Conservation (phyloP, 2,888 invertebrate genomes). For the Thera obeliscata region DNA sequence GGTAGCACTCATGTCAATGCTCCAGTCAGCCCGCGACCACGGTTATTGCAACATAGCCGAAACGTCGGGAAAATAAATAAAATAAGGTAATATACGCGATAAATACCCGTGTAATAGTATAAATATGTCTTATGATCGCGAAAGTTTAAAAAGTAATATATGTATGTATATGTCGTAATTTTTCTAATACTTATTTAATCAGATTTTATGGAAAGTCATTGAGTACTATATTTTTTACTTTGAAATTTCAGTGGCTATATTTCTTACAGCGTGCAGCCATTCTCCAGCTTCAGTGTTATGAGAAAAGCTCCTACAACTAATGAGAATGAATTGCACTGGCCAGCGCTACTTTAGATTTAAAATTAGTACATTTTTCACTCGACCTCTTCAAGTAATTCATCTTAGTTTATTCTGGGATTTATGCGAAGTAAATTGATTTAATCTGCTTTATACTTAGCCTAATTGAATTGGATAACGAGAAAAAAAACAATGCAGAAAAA, state of each 20-base stretch:
- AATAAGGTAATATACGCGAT: no score
- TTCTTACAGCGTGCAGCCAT: conserved; percentile 30
- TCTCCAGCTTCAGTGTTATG: conserved; percentile 66
- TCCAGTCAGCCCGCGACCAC: no score
- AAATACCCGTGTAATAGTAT: no score
- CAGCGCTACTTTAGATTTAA: conserved; percentile 66
- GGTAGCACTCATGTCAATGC: no score
- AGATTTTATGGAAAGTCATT: not conserved
- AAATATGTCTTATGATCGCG: no score
- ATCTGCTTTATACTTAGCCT: conserved; percentile 32
- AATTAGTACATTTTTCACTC: conserved; percentile 79
- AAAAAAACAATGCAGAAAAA: not conserved
- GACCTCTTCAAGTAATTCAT: conserved; percentile 65
- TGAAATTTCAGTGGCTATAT: not conserved
- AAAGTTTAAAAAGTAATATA: no score
- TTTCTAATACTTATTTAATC: not conserved
- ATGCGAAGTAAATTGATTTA: conserved; percentile 62
- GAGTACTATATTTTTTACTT: not conserved
- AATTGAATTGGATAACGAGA: not conserved
- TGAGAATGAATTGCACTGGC: conserved; percentile 78
- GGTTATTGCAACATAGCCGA: no score
- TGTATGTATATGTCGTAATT: no score
- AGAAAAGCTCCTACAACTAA: conserved; percentile 69
- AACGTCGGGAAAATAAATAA: no score
- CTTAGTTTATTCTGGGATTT: conserved; percentile 69